Evolutionary conservation across 1,140 invertebrate species (phyloP), one percentile per base, ranked within the genome.

Genomic region (Cyclina sinensis): DNA sequence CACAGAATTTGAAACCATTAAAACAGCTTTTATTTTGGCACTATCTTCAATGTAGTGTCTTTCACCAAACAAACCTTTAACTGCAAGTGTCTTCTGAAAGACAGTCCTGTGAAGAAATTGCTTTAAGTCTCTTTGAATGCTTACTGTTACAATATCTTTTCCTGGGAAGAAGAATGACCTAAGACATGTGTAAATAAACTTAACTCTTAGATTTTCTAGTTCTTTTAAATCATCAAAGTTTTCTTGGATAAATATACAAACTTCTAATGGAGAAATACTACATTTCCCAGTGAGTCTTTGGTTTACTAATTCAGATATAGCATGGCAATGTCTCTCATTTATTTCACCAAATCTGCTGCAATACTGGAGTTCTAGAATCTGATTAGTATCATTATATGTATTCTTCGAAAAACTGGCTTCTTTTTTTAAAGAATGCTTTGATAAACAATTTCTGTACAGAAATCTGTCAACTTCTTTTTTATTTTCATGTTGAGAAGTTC

Each of bases 311-410:
- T 51, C 3, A 11, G n/a, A 18, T 5, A 78, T 24, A 51, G 74
- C 46, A 16, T 78, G 24, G 39, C 74, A 78, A 51, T 78, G 74
- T 30, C 12, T 78, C 43, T 48, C 74, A 78, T 78, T 78, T 51
- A 51, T 30, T 32, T 48, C 39, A 43, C 46, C 39, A 48, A 78
- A 78, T 30, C 74, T 78, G 9, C 68, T 68, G 35, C 4, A 35
- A 14, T 37, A 32, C 11, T 39, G 30, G 4, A 73, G 37, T n/a
- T 73, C 68, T 1, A 37, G 39, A 30, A 39, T 18, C 39, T 73
- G 18, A 37, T 39, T 5, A 73, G 4, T 21, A 9, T 73, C n/a
- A 37, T 21, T 18, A 73, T n/a, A 62, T 27, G 57, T 14, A 43
- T 14, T 43, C 5, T 14, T 14, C 4, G 43, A 43, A 57, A 57